Base-by-base conservation (phyloP, 2,888 invertebrate species). In the Nomada flava region DNA sequence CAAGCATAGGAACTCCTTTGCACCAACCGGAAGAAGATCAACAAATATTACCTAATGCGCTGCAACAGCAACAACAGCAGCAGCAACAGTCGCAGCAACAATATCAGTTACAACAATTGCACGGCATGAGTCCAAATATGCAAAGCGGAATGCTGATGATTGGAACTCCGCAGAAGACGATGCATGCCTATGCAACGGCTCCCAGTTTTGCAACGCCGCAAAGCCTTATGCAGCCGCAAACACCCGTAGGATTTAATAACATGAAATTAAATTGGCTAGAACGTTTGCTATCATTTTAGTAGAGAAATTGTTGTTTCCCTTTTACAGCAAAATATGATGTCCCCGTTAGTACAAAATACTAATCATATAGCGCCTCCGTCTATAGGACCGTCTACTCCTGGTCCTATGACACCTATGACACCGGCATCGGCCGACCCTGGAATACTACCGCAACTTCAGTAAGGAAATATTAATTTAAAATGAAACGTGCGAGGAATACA, bases 1-100 rank as follows among this genome's bases (percentile, higher is more conserved):
- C 98, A 84, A 98, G 98, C 91, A 97, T 98, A 93, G 98, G 97
- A 74, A 98, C 98, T 9, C 98, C 98, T 2, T 93, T 98, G 20
- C 98, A 98, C 94, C 98, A 98, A 91, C 97, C 97, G 26, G 98
- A 98, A 92, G 98, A 98, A 92, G 98, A 98, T 93, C 98, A 98
- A 93, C 97, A 97, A 93, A 98, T 98, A 89, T 95, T 98, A 68
- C 97, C 98, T 67, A 97, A 97, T 95, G 97, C 97, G 0, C 95
- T 97, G 88, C 96, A 96, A 89, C 97, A 97, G 90, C 97, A 97
- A 87, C 95, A 94, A 72, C 94, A 94, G 75, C 92, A 92, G 44
- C 95, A 93, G 88, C 96, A 93, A 47, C 95, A 93, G 69, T 95
- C 96, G 88, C 94, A 95, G 85, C 95, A 95, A 52, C 95, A 93